Percentiles rank a stretch among this genome's conserved stretches.
Evolutionary conservation across 1,140 invertebrate species (phyloP).

Genomic region (Plectus sambesii): DNA sequence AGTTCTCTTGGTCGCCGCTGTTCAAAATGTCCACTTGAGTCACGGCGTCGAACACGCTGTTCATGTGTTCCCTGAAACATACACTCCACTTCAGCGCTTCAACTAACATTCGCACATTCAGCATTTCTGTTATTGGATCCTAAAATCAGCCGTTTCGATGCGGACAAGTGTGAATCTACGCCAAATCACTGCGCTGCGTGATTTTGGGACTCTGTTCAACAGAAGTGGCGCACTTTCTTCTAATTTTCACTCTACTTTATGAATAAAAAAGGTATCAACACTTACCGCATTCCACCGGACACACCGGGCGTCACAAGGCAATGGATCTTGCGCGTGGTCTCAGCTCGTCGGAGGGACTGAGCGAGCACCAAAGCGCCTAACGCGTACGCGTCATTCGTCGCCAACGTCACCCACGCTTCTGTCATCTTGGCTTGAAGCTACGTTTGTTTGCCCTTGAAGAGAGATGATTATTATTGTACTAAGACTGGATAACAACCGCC

Average conservation of each 20-base stretch:
- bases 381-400: slow-evolving; percentile 85
- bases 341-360: slow-evolving; percentile 64
- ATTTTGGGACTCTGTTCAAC: too few relatives aligned
- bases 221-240: background rate
- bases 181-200: too few relatives aligned
- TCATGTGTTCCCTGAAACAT: slow-evolving; percentile 56
- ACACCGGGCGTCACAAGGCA: slow-evolving; percentile 75
- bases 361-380: slow-evolving; percentile 79
- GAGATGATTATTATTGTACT: too few relatives aligned
- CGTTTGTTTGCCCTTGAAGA: too few relatives aligned
- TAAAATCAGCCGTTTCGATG: too few relatives aligned
- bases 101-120: background rate
- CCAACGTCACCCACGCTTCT: slow-evolving; percentile 77
- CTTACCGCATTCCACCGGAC: slow-evolving; percentile 67
- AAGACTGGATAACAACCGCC: too few relatives aligned
- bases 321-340: slow-evolving; percentile 63
- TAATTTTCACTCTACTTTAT: too few relatives aligned
- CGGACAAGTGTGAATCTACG: too few relatives aligned
- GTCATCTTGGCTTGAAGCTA: slow-evolving; percentile 24
- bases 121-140: too few relatives aligned
- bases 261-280: too few relatives aligned
- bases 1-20: slow-evolving; percentile 72
- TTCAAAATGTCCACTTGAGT: slow-evolving; percentile 76
- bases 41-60: slow-evolving; percentile 65
- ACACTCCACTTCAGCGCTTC: background rate